phyloP scores from a whole-genome alignment of 2,113 vertebrate genomes.

The Bos indicus region DNA sequence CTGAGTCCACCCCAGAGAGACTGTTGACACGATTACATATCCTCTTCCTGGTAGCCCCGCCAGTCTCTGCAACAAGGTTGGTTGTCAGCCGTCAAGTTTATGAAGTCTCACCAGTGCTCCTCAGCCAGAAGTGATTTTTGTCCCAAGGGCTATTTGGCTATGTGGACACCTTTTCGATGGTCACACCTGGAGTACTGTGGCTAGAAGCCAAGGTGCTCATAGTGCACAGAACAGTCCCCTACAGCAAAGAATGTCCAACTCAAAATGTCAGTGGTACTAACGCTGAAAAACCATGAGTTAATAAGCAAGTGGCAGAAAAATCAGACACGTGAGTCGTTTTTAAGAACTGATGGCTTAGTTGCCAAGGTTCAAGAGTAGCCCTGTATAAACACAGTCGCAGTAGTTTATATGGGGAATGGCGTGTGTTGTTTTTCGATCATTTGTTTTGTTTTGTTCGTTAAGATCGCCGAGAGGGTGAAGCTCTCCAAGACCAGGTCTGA shows the following conservation, averaged over 20 bases:
- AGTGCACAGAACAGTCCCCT: not conserved
- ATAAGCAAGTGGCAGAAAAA: not conserved
- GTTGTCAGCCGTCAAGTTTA: not conserved
- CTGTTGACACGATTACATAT: accelerated
- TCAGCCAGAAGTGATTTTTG: not conserved
- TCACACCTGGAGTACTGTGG: not conserved
- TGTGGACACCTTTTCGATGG: not conserved
- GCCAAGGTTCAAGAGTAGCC: not conserved
- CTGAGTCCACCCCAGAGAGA: not conserved
- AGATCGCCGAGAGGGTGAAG: constrained; percentile 93
- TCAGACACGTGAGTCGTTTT: not conserved
- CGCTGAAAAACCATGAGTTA: not conserved
- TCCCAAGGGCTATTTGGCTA: not conserved
- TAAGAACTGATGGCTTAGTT: not conserved
- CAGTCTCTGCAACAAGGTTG: not conserved
- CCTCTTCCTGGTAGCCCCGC: not conserved
- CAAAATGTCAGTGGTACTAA: not conserved
- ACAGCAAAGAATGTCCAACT: not conserved
- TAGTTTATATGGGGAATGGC: not conserved
- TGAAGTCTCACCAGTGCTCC: not conserved
- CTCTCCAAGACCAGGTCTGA: constrained; percentile 92
- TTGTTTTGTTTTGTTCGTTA: constrained; percentile 49
- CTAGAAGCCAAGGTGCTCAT: not conserved
- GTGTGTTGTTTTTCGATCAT: not conserved
- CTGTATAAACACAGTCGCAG: no score